Evolutionary conservation across 2,888 invertebrate species (phyloP).

Genomic region (Neoscelio sp.): DNA sequence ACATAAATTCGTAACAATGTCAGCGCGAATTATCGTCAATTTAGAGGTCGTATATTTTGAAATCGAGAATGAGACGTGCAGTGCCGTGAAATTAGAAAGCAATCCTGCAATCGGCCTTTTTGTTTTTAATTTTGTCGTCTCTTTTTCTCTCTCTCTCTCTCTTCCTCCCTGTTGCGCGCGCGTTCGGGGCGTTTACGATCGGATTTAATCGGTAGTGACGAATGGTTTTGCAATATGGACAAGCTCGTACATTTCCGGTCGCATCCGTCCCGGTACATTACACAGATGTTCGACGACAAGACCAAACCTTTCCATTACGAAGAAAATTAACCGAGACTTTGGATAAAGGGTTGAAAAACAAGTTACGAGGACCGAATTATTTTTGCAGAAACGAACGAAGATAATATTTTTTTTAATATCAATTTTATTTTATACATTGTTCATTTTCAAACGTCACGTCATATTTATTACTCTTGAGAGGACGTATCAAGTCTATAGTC

Average conservation of each 20-base stretch:
- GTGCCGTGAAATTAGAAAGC: constrained; percentile 64
- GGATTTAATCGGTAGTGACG: constrained; percentile 74
- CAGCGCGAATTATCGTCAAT: constrained; percentile 19
- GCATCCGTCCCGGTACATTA: constrained; percentile 66
- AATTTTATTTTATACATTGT: no score
- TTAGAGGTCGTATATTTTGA: constrained; percentile 38
- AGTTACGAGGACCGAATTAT: no score
- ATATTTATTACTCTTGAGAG: no score
- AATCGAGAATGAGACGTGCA: constrained; percentile 41
- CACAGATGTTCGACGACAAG: constrained; percentile 65
- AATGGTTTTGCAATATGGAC: constrained; percentile 69
- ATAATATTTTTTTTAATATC: no score
- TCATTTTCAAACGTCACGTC: no score
- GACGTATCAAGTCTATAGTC: no score
- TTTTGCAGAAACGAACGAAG: constrained; percentile 56
- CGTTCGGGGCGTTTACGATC: constrained; percentile 68
- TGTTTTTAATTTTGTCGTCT: constrained; percentile 48
- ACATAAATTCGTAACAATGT: constrained; percentile 2
- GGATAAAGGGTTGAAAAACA: constrained; percentile 58
- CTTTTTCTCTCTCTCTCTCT: constrained; percentile 44
- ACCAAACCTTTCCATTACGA: constrained; percentile 67
- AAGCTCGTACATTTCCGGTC: constrained; percentile 68
- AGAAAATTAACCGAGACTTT: constrained; percentile 62
- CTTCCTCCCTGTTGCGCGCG: constrained; percentile 54
- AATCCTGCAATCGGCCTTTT: constrained; percentile 43